These are phyloP conservation scores for Cantharis lateralis DNA, from an alignment of 2,888 invertebrate genomes.

Conservation along the genomic window DNA sequence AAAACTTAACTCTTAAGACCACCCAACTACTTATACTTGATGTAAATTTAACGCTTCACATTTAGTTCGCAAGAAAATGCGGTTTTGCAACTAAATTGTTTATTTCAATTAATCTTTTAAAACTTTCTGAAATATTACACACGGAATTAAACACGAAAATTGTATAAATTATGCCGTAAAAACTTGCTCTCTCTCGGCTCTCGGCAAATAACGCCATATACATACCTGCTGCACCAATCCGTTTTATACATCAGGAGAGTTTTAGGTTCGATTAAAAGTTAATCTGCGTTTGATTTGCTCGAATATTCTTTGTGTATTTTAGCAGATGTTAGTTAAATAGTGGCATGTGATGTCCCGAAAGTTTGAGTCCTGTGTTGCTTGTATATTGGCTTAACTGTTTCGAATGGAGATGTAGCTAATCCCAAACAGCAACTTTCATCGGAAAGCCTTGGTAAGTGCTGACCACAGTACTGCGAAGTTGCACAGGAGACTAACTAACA, in stretches of 20 bases:
- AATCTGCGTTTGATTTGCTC: conserved; percentile 14
- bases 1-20: neutral
- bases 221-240: neutral
- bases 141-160: neutral
- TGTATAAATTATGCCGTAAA: neutral
- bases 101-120: neutral
- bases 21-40: neutral
- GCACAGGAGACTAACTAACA: conserved; percentile 35
- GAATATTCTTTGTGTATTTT: conserved; percentile 41
- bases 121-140: neutral
- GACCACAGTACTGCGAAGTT: conserved; percentile 35
- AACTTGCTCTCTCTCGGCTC: too few species aligned
- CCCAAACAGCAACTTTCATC: conserved; percentile 39
- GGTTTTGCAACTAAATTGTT: neutral
- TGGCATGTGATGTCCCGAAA: conserved; percentile 38
- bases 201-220: too few species aligned
- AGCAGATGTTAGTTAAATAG: conserved; percentile 40
- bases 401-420: conserved; percentile 42
- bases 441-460: conserved; percentile 29
- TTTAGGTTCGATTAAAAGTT: neutral
- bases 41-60: neutral
- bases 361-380: conserved; percentile 41
- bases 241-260: neutral
- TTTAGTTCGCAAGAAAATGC: neutral
- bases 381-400: conserved; percentile 48